phyloP scores from a whole-genome alignment of 2,888 invertebrate species.

The Amiota mariae region DNA sequence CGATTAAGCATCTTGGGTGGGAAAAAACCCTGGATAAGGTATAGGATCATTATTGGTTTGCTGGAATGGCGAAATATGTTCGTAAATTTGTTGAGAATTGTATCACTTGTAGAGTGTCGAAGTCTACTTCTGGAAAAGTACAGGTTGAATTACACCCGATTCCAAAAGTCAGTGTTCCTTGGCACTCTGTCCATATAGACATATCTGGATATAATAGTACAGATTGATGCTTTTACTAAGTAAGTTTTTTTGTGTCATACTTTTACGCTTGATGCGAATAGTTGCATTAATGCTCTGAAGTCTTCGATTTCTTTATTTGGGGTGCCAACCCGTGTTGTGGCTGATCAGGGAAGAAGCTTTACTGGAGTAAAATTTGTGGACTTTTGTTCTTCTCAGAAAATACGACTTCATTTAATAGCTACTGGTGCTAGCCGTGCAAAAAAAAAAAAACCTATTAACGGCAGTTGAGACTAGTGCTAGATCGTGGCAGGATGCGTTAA shows the following conservation, averaged over 20 bases:
- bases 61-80: conserved; percentile 30
- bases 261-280: conserved; percentile 14
- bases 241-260: conserved; percentile 30
- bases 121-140: conserved; percentile 29
- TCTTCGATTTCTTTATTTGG: conserved; percentile 29
- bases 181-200: no score
- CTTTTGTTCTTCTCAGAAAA: conserved; percentile 38
- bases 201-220: conserved; percentile 30
- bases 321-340: conserved; percentile 34
- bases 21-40: conserved; percentile 22
- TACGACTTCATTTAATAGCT: conserved; percentile 38
- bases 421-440: conserved; percentile 39
- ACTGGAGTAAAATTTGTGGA: conserved; percentile 26
- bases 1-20: conserved; percentile 30
- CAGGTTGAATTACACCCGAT: conserved; percentile 26
- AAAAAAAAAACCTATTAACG: conserved; percentile 19
- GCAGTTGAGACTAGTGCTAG: background rate
- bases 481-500: background rate
- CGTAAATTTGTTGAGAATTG: conserved; percentile 32
- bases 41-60: conserved; percentile 26
- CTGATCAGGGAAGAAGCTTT: conserved; percentile 37
- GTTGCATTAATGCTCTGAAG: conserved; percentile 22
- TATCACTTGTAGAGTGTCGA: conserved; percentile 28
- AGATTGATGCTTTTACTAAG: conserved; percentile 34
- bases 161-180: conserved; percentile 21